Evolutionary conservation across 2,888 invertebrate genomes (phyloP), one percentile per base, ranked within the genome.

Genomic region (Diaphora mendica): DNA sequence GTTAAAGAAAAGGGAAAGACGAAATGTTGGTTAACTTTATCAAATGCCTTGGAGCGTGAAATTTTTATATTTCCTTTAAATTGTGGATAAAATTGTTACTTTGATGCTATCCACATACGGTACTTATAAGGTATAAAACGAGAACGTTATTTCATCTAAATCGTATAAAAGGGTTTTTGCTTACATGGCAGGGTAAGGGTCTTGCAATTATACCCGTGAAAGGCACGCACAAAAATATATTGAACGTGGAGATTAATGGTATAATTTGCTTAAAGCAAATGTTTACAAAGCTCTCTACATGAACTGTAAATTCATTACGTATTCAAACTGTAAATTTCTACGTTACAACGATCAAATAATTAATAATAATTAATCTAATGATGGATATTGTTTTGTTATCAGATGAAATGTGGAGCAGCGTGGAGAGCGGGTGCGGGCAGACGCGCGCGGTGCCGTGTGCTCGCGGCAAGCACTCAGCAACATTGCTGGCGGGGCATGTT

Each of bases 401-500:
- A 95, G 95, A 86, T 91, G 91, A 90, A 79, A 95, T 95, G 95
- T 95, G 95, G 95, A 87, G 89, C 73, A 83, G 89, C n/a, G 91
- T 95, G 84, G 94, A 94, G 82, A 86, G 86, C 79, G 89, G 86
- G 71, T 84, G 88, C 66, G 84, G 77, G 71, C 67, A 81, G 76
- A 77, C 93, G 91, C 80, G 93, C 91, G 92, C 94, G 66, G 96
- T 95, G 84, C 96, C 96, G 79, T 95, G 95, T 85, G 95, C 96
- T 79, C 96, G 98, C 79, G 97, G 97, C 88, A 98, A 98, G 93
- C 98, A 98, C 94, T 98, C 98, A 70, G 97, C 98, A 77, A 98
- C 98, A 82, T 94, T 97, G 81, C 96, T 97, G 82, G 97, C 97
- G 67, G 97, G 97, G n/a, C 96, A 97, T 91, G 96, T 98, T 78